Percentiles rank a stretch among this genome's conserved stretches.
These are phyloP conservation scores for Villa cingulata DNA, from an alignment of 2,888 invertebrate genomes.

Conservation along the genomic window DNA sequence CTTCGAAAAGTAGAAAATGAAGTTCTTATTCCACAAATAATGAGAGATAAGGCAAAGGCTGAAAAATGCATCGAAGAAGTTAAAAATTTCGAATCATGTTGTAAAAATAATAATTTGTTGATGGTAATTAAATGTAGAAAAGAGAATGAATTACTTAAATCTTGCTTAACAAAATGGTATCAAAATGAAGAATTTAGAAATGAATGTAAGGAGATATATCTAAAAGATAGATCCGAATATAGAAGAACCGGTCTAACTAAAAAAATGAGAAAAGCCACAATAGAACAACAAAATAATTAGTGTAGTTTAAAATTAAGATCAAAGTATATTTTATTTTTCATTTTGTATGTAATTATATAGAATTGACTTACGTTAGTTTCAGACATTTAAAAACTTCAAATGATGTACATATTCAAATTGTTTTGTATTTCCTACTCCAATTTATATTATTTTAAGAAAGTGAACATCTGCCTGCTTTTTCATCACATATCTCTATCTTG, in stretches of 20 bases:
- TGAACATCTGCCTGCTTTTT: too few species aligned
- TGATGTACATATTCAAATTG: too few species aligned
- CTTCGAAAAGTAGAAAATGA: conserved; percentile 79
- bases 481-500: too few species aligned
- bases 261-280: conserved; percentile 29
- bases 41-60: conserved; percentile 65
- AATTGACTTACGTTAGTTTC: too few species aligned
- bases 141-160: conserved; percentile 53
- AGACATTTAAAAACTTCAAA: too few species aligned
- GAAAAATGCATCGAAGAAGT: conserved; percentile 69
- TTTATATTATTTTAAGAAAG: too few species aligned
- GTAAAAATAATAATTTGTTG: conserved; percentile 49
- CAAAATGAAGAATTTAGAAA: conserved; percentile 57
- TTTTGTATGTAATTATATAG: conserved; percentile 5
- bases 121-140: conserved; percentile 64
- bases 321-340: background rate
- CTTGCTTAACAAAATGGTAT: conserved; percentile 65
- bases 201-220: conserved; percentile 63
- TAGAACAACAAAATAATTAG: conserved; percentile 12
- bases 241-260: conserved; percentile 63
- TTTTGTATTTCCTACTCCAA: too few species aligned
- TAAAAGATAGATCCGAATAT: conserved; percentile 67
- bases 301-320: background rate
- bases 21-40: conserved; percentile 75
- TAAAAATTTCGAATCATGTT: conserved; percentile 55